Percentiles rank a stretch among this genome's conserved stretches.
phyloP scores from a whole-genome alignment of 2,888 invertebrate genomes.

The Sphaeridia pumilis region DNA sequence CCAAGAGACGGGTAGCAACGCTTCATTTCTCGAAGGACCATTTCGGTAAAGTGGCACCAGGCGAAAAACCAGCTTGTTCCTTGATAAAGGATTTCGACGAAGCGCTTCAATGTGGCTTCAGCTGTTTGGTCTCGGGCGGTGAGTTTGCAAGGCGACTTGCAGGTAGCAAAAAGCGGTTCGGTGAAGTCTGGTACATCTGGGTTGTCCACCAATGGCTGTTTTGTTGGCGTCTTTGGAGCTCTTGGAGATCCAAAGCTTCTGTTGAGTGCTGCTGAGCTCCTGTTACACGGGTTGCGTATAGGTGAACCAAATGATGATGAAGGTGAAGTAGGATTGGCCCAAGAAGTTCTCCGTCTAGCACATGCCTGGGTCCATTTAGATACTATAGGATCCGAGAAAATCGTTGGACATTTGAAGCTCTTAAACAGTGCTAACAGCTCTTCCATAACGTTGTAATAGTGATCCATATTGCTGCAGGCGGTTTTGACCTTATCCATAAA shows the following conservation, averaged over 20 bases:
- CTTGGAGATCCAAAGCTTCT: neutral
- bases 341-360: neutral
- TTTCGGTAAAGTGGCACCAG: slow-evolving; percentile 12
- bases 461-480: slow-evolving; percentile 9
- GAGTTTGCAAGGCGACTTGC: neutral
- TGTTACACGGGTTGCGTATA: no score
- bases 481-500: slow-evolving; percentile 2
- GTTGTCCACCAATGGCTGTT: neutral
- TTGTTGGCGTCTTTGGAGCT: neutral
- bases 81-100: slow-evolving; percentile 4
- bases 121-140: neutral
- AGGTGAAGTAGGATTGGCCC: neutral
- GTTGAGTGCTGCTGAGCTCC: no score
- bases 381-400: slow-evolving; percentile 10
- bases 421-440: slow-evolving; percentile 4
- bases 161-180: slow-evolving; percentile 6
- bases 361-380: slow-evolving; percentile 3
- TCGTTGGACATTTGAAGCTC: slow-evolving; percentile 6
- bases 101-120: neutral
- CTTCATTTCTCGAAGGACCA: slow-evolving; percentile 9
- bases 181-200: slow-evolving; percentile 12
- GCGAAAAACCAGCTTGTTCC: slow-evolving; percentile 12
- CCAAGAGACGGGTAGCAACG: slow-evolving; percentile 5
- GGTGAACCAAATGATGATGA: no score
- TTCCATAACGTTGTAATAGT: slow-evolving; percentile 9